Conservation (phyloP, 2,113 vertebrate species). For the Poeciliopsis turrubarensis region DNA sequence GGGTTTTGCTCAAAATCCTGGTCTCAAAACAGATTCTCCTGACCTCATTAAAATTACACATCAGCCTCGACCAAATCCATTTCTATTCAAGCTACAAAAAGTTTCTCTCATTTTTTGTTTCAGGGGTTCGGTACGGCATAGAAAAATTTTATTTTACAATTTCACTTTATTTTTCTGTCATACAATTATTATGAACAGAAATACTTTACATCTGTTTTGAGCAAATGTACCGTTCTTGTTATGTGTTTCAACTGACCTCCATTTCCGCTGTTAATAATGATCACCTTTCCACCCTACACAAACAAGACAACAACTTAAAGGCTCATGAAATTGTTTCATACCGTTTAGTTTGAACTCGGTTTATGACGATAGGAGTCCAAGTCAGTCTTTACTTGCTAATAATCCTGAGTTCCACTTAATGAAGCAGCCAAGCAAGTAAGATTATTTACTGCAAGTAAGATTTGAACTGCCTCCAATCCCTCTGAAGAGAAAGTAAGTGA, state of each 20-base stretch:
- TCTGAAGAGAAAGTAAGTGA: neutral
- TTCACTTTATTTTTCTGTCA: too few relatives aligned
- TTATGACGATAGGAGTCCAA: neutral
- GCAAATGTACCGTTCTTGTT: too few relatives aligned
- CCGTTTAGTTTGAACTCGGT: too few relatives aligned
- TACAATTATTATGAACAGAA: too few relatives aligned
- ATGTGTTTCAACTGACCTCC: too few relatives aligned
- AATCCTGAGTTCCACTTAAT: neutral
- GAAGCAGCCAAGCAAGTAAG: neutral
- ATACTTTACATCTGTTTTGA: too few relatives aligned
- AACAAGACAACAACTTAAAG: neutral
- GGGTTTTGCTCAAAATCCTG: constrained; percentile 31
- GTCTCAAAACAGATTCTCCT: constrained; percentile 27
- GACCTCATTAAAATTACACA: constrained; percentile 32
- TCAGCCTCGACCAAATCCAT: neutral
- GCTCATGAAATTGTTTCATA: neutral
- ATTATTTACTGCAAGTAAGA: neutral
- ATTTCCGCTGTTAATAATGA: neutral
- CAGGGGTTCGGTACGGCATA: too few relatives aligned
- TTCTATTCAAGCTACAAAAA: neutral
- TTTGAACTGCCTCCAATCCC: neutral
- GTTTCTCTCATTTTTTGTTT: neutral
- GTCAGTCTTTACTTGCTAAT: neutral
- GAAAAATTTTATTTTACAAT: too few relatives aligned
- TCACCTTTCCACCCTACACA: too few relatives aligned